Base-by-base conservation (phyloP, 2,797 vertebrate species). In the Coreius guichenoti region DNA sequence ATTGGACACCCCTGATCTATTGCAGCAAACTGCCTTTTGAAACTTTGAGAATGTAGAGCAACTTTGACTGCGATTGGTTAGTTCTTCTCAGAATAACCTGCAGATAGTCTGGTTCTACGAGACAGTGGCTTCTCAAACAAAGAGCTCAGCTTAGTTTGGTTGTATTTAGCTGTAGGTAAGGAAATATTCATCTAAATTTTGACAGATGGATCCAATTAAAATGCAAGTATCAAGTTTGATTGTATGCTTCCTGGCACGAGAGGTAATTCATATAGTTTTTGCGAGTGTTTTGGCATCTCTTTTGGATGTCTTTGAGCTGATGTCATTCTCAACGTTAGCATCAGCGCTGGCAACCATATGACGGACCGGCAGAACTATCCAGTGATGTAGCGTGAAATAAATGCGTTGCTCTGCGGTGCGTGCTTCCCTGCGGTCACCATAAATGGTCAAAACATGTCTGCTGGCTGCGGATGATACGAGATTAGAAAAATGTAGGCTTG, bases 401-500 rank as follows among this genome's bases (percentile, higher is more conserved):
- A 81, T 81, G 65, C 9, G 1, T n/a, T 80, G 47, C 63, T 67
- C 45, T 56, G 11, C 17, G 21, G 11, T n/a, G 51, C 51, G 49
- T 45, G 16, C 74, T 72, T 43, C 26, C 26, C 74, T 51, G 17
- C 65, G 49, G 54, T 65, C 68, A 36, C 83, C 77, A 54, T 80
- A 85, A 36, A 85, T 80, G 84, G 84, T 49, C 84, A 85, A 85
- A 85, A 70, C 67, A 51, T 58, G 51, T 79, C 47, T 65, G 51
- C 58, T 65, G 84, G 54, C 39, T 19, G 26, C 2, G 12, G 68
- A 63, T 85, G 84, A 85, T 80, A 63, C 29, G 8, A 54, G 47
- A 58, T 43, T 17, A 77, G 7, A 77, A 58, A 54, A 69, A 76
- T 75, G 19, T 49, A 67, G 39, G 73, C 54, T 63, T 70, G 36